Evolutionary conservation across 1,140 invertebrate species (phyloP), one percentile per base, ranked within the genome.

Genomic region (Asobara japonica): DNA sequence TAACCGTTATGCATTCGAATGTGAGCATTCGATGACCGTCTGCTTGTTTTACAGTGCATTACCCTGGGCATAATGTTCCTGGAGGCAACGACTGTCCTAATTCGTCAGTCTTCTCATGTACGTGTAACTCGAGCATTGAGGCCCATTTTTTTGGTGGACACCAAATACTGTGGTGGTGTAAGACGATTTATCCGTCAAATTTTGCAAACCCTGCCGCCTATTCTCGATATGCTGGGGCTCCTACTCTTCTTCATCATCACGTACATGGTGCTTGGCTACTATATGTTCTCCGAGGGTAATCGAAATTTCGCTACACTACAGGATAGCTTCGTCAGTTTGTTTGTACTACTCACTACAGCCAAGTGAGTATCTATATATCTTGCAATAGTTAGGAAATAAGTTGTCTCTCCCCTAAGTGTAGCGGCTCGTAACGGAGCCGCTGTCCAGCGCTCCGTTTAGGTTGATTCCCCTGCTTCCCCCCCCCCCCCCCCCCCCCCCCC

Each of bases 131-230:
- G 96, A 76, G 94, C 95, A 3, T 84, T 97, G 7, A 88, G 96
- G n/a, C 96, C 96, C 20, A 93, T 97, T 74, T 97, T 97, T 87
- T 83, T 97, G 31, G 92, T 97, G 18, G 95, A 97, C 84, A 96
- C 95, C 20, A 90, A 94, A 77, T 95, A 95, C 76, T 94, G 94
- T 74, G 92, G 94, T 30, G 91, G 91, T 4, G 92, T 94, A 3
- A 82, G 93, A 67, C 85, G 92, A 79, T 94, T 93, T 78, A 93
- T 94, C 64, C 81, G 92, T 75, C 92, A 94, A 83, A 93, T 94
- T 76, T 87, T 97, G 60, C 94, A 96, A 86, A 95, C 94, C 1
- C 80, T 97, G 77, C 95, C 95, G 29, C 95, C 95, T 2, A 97
- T 97, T 78, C 84, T 97, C 65, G 95, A 97, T 81, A 96, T 97